Base-by-base conservation (phyloP, 2,797 vertebrate genomes). In the Rhodeus uyekii region DNA sequence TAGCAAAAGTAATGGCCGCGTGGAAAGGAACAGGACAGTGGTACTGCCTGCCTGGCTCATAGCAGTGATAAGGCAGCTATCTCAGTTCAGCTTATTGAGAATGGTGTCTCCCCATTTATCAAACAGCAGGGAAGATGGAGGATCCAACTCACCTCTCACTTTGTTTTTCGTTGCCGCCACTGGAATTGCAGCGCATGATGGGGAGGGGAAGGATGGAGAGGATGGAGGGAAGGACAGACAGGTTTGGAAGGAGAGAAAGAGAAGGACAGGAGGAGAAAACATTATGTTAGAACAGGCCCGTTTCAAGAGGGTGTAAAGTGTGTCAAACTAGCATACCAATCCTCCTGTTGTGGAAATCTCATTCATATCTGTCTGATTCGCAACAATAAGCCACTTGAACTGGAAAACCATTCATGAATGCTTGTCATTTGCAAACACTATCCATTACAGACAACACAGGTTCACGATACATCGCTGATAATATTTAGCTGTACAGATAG, bases 81-180 rank as follows among this genome's bases (percentile, higher is more conserved):
- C 83, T 78, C 80, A 74, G 75, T 65, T 87, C 86, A 83, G 84
- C 85, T 84, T 89, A 86, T 86, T 88, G 84, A 80, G 84, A 87
- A 83, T 22, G 27, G 84, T 87, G 86, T 76, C 82, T 78, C 64
- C 76, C 84, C 76, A 89, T 89, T 87, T 80, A 87, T 89, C 86
- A 89, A 87, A 80, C 63, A 88, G 63, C 82, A 84, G 89, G 90
- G 76, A 84, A 88, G 88, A 90, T 39, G 78, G 88, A 92, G 89
- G 90, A 89, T 89, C 85, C 88, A 89, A 96, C 98, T 99, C 96
- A 99, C 98, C 97, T 98, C 96, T 96, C 89, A 89, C 90, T 97
- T 96, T 99, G 95, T 91, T 97, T 95, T 97, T 99, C 92, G 96
- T 95, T 92, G 96, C 96, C 95, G 96, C 95, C 93, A 94, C 98